These are phyloP conservation scores for Pecten maximus DNA, from an alignment of 2,888 invertebrate species.

Conservation along the genomic window DNA sequence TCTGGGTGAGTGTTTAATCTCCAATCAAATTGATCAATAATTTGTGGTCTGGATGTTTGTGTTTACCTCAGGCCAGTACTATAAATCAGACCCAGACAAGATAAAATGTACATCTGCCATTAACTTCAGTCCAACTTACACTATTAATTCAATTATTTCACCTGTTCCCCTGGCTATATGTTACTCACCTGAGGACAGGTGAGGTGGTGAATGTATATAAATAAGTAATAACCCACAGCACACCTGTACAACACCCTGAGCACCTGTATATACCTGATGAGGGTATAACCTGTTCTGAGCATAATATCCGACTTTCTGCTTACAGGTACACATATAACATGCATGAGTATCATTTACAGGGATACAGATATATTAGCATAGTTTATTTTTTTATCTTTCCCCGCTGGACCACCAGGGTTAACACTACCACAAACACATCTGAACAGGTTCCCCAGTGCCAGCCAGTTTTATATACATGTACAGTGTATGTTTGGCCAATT, in stretches of 20 bases:
- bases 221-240: background rate
- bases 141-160: background rate
- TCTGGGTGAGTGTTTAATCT: background rate
- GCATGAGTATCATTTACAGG: background rate
- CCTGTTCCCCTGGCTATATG: background rate
- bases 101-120: constrained; percentile 8
- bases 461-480: background rate
- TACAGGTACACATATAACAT: background rate
- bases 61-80: background rate
- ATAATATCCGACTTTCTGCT: background rate
- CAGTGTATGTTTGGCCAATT: background rate
- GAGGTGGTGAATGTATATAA: background rate
- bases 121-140: background rate
- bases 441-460: background rate
- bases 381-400: background rate
- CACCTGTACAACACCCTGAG: background rate
- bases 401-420: background rate
- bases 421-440: background rate
- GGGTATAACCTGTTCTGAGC: background rate
- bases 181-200: background rate
- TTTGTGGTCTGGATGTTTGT: background rate
- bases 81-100: background rate
- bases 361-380: constrained; percentile 7
- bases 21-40: constrained; percentile 5
- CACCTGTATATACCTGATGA: background rate